phyloP scores from a whole-genome alignment of 1,140 invertebrate species.

The Maconellicoccus hirsutus region DNA sequence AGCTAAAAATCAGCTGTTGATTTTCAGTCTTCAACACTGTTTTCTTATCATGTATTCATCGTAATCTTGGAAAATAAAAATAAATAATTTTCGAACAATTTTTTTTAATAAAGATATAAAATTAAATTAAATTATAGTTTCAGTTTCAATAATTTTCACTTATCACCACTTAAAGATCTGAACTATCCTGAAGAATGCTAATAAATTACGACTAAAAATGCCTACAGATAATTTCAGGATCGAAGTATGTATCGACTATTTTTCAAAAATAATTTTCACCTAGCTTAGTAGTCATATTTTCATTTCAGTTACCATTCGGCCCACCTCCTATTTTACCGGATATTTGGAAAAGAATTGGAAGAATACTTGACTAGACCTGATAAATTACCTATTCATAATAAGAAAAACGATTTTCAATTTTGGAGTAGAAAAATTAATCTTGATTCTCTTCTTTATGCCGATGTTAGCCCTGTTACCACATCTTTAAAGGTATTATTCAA shows the following conservation, averaged over 20 bases:
- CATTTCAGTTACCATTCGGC: background rate
- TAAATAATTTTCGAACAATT: no score
- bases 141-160: no score
- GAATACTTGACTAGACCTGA: background rate
- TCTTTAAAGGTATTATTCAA: background rate
- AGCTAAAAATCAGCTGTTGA: no score
- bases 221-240: background rate
- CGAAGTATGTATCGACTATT: background rate
- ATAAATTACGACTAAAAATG: no score
- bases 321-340: background rate
- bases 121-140: no score
- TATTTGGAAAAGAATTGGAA: background rate
- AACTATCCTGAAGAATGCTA: no score
- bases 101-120: no score
- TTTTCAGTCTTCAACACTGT: no score
- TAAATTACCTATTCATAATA: slow-evolving; percentile 5
- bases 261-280: background rate
- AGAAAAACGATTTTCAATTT: background rate
- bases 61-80: no score
- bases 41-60: no score
- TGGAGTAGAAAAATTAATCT: background rate
- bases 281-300: no score
- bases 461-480: background rate
- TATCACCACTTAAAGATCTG: no score
- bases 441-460: background rate